Evolutionary conservation across 2,113 vertebrate genomes (phyloP).

Genomic region (Elgaria multicarinata): DNA sequence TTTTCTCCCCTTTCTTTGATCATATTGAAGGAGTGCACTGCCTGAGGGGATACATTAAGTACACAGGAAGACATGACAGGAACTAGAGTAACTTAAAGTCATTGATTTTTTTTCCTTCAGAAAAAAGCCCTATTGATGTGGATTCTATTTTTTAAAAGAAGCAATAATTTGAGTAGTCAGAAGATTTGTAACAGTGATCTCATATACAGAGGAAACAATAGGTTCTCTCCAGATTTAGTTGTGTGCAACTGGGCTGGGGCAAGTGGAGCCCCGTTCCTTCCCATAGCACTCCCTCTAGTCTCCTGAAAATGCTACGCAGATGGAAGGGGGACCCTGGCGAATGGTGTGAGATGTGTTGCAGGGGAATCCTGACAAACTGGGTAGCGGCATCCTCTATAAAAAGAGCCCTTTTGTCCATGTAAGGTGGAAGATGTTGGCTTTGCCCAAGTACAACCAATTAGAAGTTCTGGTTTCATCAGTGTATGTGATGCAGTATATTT

Average conservation of each 20-base stretch:
- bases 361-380: too few species aligned
- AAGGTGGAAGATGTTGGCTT: not conserved
- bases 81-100: not conserved
- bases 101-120: not conserved
- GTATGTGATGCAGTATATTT: not conserved
- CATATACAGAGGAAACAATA: not conserved
- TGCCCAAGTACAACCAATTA: too few species aligned
- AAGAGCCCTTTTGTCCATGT: too few species aligned
- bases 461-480: not conserved
- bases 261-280: too few species aligned
- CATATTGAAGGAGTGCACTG: not conserved
- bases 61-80: not conserved
- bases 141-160: not conserved
- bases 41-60: not conserved
- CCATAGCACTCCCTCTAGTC: too few species aligned
- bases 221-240: too few species aligned
- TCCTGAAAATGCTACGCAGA: too few species aligned
- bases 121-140: not conserved
- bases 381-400: too few species aligned
- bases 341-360: too few species aligned
- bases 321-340: too few species aligned
- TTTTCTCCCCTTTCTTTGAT: not conserved
- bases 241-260: too few species aligned
- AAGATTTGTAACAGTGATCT: not conserved
- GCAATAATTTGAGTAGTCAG: not conserved